These are phyloP conservation scores for Dinocampus coccinellae DNA, from an alignment of 2,888 invertebrate species.

Conservation along the genomic window DNA sequence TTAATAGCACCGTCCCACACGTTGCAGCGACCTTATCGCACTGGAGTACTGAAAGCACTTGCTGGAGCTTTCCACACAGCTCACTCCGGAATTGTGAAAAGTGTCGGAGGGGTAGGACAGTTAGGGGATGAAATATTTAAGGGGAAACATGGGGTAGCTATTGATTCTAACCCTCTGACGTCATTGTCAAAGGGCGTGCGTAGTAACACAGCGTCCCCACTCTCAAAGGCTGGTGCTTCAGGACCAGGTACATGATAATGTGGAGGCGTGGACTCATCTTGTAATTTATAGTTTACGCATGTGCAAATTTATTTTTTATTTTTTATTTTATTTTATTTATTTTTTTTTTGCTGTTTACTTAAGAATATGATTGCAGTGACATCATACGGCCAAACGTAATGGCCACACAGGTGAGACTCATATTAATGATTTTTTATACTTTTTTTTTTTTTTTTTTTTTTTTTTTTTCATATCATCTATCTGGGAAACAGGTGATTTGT, in stretches of 20 bases:
- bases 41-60: conserved; percentile 59
- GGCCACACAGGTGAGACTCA: not conserved
- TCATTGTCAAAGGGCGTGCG: conserved; percentile 28
- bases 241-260: not conserved
- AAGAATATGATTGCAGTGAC: not conserved
- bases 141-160: conserved; percentile 48
- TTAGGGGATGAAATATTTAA: conserved; percentile 6
- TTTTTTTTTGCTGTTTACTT: too few relatives aligned
- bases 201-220: not conserved
- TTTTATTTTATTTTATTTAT: too few relatives aligned
- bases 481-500: not conserved
- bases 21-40: conserved; percentile 66
- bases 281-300: not conserved
- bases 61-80: conserved; percentile 53
- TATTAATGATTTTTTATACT: not conserved
- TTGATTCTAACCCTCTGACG: conserved; percentile 59
- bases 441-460: not conserved
- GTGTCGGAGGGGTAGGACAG: conserved; percentile 23
- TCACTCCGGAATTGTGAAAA: conserved; percentile 43
- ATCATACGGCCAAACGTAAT: not conserved
- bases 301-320: not conserved
- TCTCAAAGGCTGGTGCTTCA: not conserved
- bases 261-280: conserved; percentile 7
- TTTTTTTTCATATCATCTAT: not conserved
- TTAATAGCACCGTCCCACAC: conserved; percentile 59